Percentiles rank a stretch among this genome's conserved stretches.
These are phyloP conservation scores for Heloderma charlesbogerti DNA, from an alignment of 2,113 vertebrate species.

Conservation along the genomic window DNA sequence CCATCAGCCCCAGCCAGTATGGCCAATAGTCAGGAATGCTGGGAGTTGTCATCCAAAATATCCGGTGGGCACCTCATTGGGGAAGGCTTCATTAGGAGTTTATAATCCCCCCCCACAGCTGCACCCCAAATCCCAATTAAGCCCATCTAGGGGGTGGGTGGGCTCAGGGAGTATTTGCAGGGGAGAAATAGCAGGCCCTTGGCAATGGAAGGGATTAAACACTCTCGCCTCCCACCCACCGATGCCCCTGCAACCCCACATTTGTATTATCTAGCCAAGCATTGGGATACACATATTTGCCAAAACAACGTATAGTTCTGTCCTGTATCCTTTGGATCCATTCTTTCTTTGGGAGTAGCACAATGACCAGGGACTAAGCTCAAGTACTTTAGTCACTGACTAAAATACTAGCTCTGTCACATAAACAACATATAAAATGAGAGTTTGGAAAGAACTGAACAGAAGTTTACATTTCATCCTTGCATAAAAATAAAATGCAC, in stretches of 20 bases:
- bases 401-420: conserved; percentile 46
- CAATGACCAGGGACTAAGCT: not conserved
- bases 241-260: not conserved
- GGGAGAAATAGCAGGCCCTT: not conserved
- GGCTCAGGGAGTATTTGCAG: not conserved
- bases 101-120: not conserved
- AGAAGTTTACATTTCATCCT: conserved; percentile 56
- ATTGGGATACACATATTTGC: not conserved
- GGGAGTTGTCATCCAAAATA: no score
- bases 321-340: not conserved
- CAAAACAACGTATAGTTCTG: not conserved
- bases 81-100: not conserved
- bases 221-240: not conserved
- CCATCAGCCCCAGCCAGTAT: no score
- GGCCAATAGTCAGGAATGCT: no score
- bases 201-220: not conserved
- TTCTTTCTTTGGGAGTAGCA: conserved; percentile 3
- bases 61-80: not conserved
- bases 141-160: not conserved
- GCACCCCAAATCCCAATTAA: not conserved
- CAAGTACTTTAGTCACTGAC: conserved; percentile 28
- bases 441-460: conserved; percentile 46
- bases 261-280: not conserved
- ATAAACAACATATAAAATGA: conserved; percentile 43
- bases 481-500: not conserved